These are phyloP conservation scores for Drosophila jambulina DNA, from an alignment of 1,140 invertebrate species.

Conservation along the genomic window DNA sequence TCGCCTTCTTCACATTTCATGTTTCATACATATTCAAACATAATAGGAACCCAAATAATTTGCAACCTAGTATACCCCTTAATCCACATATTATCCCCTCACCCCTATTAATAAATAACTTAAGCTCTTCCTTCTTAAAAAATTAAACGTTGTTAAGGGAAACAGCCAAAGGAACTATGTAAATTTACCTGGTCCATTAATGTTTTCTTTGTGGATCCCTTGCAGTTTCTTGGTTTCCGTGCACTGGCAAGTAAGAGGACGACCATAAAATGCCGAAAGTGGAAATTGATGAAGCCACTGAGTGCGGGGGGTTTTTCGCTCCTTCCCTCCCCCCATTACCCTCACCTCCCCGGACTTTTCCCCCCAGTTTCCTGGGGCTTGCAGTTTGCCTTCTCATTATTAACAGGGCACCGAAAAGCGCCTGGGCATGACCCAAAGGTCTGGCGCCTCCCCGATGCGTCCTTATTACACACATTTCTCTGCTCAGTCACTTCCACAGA, in stretches of 20 bases:
- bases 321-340: not conserved
- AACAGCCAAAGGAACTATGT: conserved; percentile 6
- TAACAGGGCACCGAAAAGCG: conserved; percentile 56
- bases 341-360: not conserved
- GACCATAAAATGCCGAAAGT: conserved; percentile 41
- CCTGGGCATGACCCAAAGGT: conserved; percentile 77
- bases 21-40: too few species aligned
- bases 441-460: conserved; percentile 67
- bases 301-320: not conserved
- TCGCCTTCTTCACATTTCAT: too few species aligned
- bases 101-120: not conserved
- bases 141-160: not conserved
- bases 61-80: too few species aligned
- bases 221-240: conserved; percentile 31
- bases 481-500: conserved; percentile 33
- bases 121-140: not conserved
- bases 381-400: conserved; percentile 74
- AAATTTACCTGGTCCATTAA: conserved; percentile 3
- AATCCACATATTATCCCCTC: too few species aligned
- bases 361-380: conserved; percentile 6
- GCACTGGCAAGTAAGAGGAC: conserved; percentile 11
- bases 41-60: too few species aligned
- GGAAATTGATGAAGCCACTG: conserved; percentile 49
- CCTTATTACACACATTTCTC: conserved; percentile 74
- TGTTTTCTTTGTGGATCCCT: conserved; percentile 12